Conservation (phyloP, 92 coral and sea anemone genomes). For the Scolanthus callimorphus region DNA sequence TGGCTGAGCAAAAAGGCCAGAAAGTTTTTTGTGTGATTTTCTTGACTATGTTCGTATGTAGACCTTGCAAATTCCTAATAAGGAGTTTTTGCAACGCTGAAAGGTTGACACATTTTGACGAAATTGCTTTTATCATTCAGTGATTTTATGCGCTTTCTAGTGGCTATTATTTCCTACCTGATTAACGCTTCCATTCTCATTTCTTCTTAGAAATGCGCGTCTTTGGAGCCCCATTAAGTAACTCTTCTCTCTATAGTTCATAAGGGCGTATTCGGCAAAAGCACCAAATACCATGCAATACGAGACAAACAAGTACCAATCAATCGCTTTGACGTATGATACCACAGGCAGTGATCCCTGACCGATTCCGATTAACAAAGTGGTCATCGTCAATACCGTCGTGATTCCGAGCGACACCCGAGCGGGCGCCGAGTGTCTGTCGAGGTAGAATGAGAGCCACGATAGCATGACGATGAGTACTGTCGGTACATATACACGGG, state of each 20-base stretch:
- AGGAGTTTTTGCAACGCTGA: too few relatives aligned
- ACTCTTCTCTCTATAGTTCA: slow-evolving; percentile 34
- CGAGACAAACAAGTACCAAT: slow-evolving; percentile 83
- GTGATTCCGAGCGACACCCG: slow-evolving; percentile 93
- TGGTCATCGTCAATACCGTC: slow-evolving; percentile 91
- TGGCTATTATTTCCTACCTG: too few relatives aligned
- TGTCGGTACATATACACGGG: slow-evolving; percentile 81
- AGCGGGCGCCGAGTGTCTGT: slow-evolving; percentile 90
- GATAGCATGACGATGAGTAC: slow-evolving; percentile 72
- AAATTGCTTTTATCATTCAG: too few relatives aligned
- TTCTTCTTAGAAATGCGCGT: too few relatives aligned
- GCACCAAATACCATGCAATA: slow-evolving; percentile 81
- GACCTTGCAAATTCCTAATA: too few relatives aligned
- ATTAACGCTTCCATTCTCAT: too few relatives aligned
- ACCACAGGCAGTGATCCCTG: slow-evolving; percentile 84
- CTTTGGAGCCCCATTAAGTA: background rate
- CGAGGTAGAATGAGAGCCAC: slow-evolving; percentile 89
- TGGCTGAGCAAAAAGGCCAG: too few relatives aligned
- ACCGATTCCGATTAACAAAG: slow-evolving; percentile 79
- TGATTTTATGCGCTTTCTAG: too few relatives aligned
- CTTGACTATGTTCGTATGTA: too few relatives aligned
- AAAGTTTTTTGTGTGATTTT: too few relatives aligned
- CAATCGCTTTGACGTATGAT: slow-evolving; percentile 83
- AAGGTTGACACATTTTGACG: too few relatives aligned
- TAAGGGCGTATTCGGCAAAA: slow-evolving; percentile 77